These are phyloP conservation scores for Furcula furcula DNA, from an alignment of 2,888 invertebrate species.

Conservation along the genomic window DNA sequence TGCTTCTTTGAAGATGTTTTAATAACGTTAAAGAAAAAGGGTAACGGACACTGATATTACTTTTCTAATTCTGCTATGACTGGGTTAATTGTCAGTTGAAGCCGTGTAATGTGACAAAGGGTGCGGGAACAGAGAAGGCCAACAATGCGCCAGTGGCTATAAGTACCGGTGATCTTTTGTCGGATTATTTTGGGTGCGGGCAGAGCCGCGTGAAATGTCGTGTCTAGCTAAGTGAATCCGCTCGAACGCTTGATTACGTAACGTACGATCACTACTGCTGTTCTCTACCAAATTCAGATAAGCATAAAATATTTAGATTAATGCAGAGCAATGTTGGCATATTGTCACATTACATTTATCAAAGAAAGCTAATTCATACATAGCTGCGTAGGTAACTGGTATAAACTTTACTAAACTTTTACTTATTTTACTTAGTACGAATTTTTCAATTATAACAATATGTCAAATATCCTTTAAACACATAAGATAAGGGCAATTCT, in stretches of 20 bases:
- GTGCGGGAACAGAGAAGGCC: neutral
- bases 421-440: too few relatives aligned
- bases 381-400: too few relatives aligned
- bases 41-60: neutral
- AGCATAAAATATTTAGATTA: too few relatives aligned
- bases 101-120: neutral
- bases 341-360: too few relatives aligned
- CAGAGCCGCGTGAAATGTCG: conserved; percentile 43
- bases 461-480: too few relatives aligned
- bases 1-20: neutral
- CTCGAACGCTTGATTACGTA: neutral
- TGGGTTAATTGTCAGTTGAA: neutral
- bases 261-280: conserved; percentile 1
- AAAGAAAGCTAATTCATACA: too few relatives aligned
- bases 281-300: too few relatives aligned
- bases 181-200: conserved; percentile 31
- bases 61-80: neutral
- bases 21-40: neutral
- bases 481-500: too few relatives aligned
- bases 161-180: conserved; percentile 44
- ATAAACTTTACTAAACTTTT: too few relatives aligned
- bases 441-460: too few relatives aligned
- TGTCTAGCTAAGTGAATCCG: conserved; percentile 23
- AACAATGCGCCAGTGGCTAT: conserved; percentile 26
- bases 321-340: too few relatives aligned